Percentiles rank a stretch among this genome's conserved stretches.
Evolutionary conservation across 2,888 invertebrate species (phyloP).

Genomic region (Odontocerum albicorne): DNA sequence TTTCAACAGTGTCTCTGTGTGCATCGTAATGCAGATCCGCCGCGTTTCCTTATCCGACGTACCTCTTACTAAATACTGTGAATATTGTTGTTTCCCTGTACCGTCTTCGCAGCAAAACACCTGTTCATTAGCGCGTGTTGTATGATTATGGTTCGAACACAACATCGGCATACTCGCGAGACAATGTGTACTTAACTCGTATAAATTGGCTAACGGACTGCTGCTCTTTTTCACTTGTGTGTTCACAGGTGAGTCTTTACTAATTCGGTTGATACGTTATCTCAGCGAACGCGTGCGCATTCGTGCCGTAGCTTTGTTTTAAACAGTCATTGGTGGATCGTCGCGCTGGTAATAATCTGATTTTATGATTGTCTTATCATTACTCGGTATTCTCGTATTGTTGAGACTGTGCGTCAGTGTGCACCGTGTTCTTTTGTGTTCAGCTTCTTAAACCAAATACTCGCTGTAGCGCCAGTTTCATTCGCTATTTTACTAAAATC

Average conservation of each 20-base stretch:
- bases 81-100: too few species aligned
- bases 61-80: too few species aligned
- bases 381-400: neutral
- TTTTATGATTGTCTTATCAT: conserved; percentile 10
- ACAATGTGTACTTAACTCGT: neutral
- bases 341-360: conserved; percentile 17
- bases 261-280: conserved; percentile 17
- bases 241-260: conserved; percentile 17
- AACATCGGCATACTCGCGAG: neutral
- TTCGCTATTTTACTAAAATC: too few species aligned
- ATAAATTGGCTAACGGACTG: neutral
- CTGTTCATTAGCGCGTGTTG: neutral
- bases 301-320: conserved; percentile 12
- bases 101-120: neutral
- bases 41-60: too few species aligned
- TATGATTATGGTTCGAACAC: neutral
- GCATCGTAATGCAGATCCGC: too few species aligned
- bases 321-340: neutral
- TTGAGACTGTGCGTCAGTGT: neutral
- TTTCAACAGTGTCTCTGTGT: too few species aligned
- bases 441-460: too few species aligned
- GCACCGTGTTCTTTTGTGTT: too few species aligned
- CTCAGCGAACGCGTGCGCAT: conserved; percentile 12
- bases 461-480: too few species aligned
- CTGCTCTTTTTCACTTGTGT: neutral